Base-by-base conservation (phyloP, 2,113 vertebrate species). In the Alouatta palliata region DNA sequence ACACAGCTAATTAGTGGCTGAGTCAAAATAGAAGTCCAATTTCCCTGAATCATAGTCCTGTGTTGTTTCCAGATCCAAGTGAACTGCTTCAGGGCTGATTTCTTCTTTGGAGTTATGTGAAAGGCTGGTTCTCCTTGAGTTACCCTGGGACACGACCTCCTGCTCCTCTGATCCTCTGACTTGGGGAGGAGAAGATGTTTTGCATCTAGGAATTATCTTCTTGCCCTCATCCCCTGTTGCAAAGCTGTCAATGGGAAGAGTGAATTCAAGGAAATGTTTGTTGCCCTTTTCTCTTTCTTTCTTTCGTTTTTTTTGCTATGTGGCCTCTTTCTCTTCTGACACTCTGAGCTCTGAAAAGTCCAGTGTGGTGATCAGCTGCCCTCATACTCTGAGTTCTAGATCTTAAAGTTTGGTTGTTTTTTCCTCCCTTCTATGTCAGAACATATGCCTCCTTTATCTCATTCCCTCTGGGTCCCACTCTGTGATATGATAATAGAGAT, bases 351-450 rank as follows among this genome's bases (percentile, higher is more conserved):
- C 20, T 84, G 40, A 6, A 17, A 8, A 3, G 10, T 14, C n/a
- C 21, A 8, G 21, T 0, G 13, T 1, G 37, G n/a, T 17, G 23
- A 32, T 30, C 0, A 35, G 52, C 52, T 20, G 20, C 40, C 27
- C 16, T 32, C 5, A 1, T 8, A 2, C 4, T 5, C 37, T 30
- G 43, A 43, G n/a, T 27, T 40, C 27, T 13, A 0, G 17, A 2
- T 37, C 52, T 32, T 30, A 17, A 13, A 5, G 5, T 6, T 32
- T 25, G 27, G 8, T 66, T 91, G 23, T 12, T 19, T 54, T 30
- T 66, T 68, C 61, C 21, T 73, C 11, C 27, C 14, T 81, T 76
- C 35, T 68, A 0, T 9, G 32, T 84, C 16, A 47, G 25, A 37
- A 61, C 58, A 45, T 16, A 32, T 10, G 19, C 56, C 35, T 47